phyloP scores from a whole-genome alignment of 2,888 invertebrate species.

The Dicranocentrus wangi region DNA sequence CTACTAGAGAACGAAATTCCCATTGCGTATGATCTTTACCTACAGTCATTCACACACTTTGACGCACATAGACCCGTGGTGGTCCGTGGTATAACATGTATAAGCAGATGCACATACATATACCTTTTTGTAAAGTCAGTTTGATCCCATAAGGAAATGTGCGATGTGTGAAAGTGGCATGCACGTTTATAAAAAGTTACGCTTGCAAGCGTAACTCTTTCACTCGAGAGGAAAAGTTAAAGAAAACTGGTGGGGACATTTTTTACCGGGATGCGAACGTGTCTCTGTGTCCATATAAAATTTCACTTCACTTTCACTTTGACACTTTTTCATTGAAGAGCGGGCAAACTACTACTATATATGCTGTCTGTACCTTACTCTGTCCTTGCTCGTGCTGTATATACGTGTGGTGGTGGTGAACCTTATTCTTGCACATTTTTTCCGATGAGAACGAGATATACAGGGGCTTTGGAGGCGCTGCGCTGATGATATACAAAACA shows the following conservation, averaged over 20 bases:
- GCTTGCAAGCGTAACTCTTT: conserved; percentile 24
- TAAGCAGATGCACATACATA: conserved; percentile 12
- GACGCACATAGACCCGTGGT: conserved; percentile 39
- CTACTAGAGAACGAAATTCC: not conserved
- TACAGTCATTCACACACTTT: conserved; percentile 56
- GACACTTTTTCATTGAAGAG: conserved; percentile 53
- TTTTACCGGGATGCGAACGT: too few species aligned
- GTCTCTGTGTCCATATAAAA: conserved; percentile 57
- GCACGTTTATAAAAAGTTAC: conserved; percentile 29
- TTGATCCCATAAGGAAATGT: conserved; percentile 1
- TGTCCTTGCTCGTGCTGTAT: too few species aligned
- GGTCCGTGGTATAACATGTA: conserved; percentile 10
- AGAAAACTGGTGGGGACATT: conserved; percentile 34
- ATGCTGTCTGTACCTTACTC: too few species aligned
- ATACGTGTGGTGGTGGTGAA: conserved; percentile 49
- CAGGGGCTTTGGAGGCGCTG: conserved; percentile 17
- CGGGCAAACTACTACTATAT: conserved; percentile 49
- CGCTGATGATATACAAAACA: not conserved
- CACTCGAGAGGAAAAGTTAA: not conserved
- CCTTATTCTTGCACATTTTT: conserved; percentile 47
- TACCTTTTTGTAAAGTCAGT: conserved; percentile 34
- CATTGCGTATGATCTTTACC: conserved; percentile 39
- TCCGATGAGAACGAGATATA: conserved; percentile 29
- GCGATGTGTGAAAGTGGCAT: not conserved
- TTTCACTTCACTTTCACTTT: conserved; percentile 66